A percentile compares a stretch with the other conserved stretches of the same genome.
Evolutionary conservation across 2,888 invertebrate genomes (phyloP).

Genomic region (Odiellus spinosus): DNA sequence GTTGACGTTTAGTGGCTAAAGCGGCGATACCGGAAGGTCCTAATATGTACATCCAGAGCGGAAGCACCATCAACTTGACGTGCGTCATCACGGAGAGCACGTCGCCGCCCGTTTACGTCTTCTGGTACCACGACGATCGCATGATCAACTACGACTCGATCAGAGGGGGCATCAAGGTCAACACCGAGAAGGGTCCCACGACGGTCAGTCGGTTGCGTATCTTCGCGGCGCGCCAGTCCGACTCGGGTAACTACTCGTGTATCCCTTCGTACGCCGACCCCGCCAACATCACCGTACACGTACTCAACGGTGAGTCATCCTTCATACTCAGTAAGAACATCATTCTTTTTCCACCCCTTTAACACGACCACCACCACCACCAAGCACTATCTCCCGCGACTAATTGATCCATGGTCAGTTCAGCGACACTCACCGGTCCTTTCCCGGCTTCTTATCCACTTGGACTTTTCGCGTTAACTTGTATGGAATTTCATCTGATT

Average conservation of each 20-base stretch:
- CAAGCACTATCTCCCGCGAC: no score
- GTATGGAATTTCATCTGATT: no score
- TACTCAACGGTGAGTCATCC: constrained; percentile 69
- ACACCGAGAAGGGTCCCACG: constrained; percentile 26
- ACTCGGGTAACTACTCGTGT: constrained; percentile 81
- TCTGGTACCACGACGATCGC: constrained; percentile 75
- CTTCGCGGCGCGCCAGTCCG: constrained; percentile 44
- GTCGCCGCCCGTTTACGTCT: constrained; percentile 64
- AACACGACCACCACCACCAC: no score
- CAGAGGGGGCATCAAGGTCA: constrained; percentile 64
- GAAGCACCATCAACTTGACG: constrained; percentile 41
- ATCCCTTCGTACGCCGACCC: constrained; percentile 70
- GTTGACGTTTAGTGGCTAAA: constrained; percentile 15
- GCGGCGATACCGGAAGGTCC: constrained; percentile 17
- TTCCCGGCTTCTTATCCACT: no score
- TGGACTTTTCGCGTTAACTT: no score
- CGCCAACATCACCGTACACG: constrained; percentile 71
- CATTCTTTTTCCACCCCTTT: no score
- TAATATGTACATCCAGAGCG: constrained; percentile 13
- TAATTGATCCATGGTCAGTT: no score
- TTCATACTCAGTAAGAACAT: no score
- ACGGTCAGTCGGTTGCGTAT: constrained; percentile 14
- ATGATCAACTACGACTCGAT: constrained; percentile 75
- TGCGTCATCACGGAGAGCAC: constrained; percentile 57
- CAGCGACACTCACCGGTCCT: no score